Evolutionary conservation across 2,888 invertebrate genomes (phyloP).

Genomic region (Doris montereyensis): DNA sequence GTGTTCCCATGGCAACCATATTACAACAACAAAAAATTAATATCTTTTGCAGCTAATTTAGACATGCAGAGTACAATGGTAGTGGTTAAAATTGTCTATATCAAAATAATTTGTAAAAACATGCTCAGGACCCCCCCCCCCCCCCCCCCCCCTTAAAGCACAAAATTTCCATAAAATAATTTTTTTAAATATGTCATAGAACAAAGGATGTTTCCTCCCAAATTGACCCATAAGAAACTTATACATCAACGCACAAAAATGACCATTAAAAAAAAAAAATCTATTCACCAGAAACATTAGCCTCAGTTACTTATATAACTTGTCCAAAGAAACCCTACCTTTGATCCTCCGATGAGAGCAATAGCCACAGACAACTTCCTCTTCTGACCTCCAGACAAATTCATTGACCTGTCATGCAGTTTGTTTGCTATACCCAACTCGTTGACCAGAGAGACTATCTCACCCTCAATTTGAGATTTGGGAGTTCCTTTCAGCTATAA

Average conservation of each 20-base stretch:
- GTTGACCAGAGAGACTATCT: constrained; percentile 61
- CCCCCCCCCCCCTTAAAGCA: no score
- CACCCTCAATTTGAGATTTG: constrained; percentile 46
- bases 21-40: no score
- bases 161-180: no score
- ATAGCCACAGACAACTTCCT: constrained; percentile 70
- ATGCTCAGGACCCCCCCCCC: no score
- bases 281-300: neutral
- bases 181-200: no score
- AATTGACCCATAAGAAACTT: neutral
- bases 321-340: constrained; percentile 54
- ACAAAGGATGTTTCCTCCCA: neutral
- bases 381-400: constrained; percentile 71
- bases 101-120: no score
- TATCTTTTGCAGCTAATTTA: no score
- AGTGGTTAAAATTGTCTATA: no score
- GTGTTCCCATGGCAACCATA: no score
- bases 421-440: constrained; percentile 59
- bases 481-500: constrained; percentile 17
- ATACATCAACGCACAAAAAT: neutral
- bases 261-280: neutral
- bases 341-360: constrained; percentile 71
- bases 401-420: constrained; percentile 52
- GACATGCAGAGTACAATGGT: no score
- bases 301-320: neutral